Base-by-base conservation (phyloP, 2,888 invertebrate genomes). In the Callimorpha dominula region DNA sequence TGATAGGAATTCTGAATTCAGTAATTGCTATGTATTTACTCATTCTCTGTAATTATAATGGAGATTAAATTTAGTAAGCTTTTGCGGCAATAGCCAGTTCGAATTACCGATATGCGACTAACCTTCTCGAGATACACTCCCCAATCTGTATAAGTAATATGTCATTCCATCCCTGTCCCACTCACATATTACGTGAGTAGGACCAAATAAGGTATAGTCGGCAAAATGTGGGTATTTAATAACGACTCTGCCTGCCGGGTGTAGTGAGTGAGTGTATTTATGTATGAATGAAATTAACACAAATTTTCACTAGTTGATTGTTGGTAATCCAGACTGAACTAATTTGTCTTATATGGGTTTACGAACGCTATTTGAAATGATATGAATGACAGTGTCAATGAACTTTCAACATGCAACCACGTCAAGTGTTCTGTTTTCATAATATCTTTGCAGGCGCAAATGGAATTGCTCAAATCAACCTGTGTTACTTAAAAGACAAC, bases 1-100 rank as follows among this genome's bases (percentile, higher is more conserved):
- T 76, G 68, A 69, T 74, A 74, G 72, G 73, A 75, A 78, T 84
- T 75, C 62, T 70, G 68, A 75, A 78, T 84, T 75, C 62, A 71
- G 68, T 78, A 82, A 82, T 82, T 76, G 73, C 64, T 72, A 66
- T 66, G 65, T 70, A 69, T 73, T 64, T 50, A 73, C 52, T 67
- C 17, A 65, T 68, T 68, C 43, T 40, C 62, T 54, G 43, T 73
- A 63, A 73, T 73, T 73, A 40, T 74, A 20, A 68, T 76, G 65
- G 65, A 70, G 65, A 65, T 31, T 31, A 31, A 31, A 31, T 31
- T 31, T 31, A 31, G 31, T 31, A 31, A 31, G 31, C 31, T 2
- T 31, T 31, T 31, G 31, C 31, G 31, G 31, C 31, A 31, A 31
- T 31, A 1, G 31, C 31, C 31, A 31, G 31, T 31, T 1, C 31